Percentiles rank a stretch among this genome's conserved stretches.
phyloP scores from a whole-genome alignment of 2,888 invertebrate genomes.

The Stratiomys singularior region DNA sequence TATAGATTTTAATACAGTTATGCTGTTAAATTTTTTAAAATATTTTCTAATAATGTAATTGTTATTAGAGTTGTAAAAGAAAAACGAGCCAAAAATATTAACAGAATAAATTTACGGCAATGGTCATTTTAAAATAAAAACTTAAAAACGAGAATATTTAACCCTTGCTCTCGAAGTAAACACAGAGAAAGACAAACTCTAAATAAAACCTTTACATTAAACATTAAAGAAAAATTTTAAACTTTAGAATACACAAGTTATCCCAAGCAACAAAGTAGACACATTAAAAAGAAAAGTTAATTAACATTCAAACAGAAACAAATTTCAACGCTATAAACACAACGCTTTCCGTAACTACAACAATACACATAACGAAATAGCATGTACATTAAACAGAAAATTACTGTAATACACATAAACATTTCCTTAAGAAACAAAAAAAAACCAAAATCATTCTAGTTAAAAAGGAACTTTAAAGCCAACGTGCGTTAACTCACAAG shows the following conservation, averaged over 20 bases:
- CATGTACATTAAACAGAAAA: slow-evolving; percentile 18
- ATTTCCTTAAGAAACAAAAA: background rate
- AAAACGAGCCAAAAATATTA: slow-evolving; percentile 10
- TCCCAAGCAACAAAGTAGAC: background rate
- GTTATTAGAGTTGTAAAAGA: slow-evolving; percentile 34
- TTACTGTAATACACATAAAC: background rate
- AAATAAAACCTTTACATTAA: background rate
- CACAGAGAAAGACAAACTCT: too few relatives aligned
- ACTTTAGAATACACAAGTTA: background rate
- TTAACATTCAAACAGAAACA: background rate
- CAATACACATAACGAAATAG: background rate
- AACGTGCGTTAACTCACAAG: slow-evolving; percentile 6
- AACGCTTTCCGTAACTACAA: background rate
- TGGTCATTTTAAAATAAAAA: slow-evolving; percentile 21
- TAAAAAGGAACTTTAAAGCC: slow-evolving; percentile 14
- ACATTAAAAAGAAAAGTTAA: background rate
- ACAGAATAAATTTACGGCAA: background rate
- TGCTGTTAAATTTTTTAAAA: slow-evolving; percentile 38
- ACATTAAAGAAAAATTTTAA: background rate
- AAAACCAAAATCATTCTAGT: slow-evolving; percentile 5
- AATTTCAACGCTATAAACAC: slow-evolving; percentile 16
- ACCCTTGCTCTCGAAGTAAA: too few relatives aligned
- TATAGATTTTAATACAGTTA: slow-evolving; percentile 44
- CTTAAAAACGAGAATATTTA: background rate
- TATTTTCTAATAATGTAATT: slow-evolving; percentile 38